Conservation (phyloP, 2,888 invertebrate species). For the Amphiduros pacificus region DNA sequence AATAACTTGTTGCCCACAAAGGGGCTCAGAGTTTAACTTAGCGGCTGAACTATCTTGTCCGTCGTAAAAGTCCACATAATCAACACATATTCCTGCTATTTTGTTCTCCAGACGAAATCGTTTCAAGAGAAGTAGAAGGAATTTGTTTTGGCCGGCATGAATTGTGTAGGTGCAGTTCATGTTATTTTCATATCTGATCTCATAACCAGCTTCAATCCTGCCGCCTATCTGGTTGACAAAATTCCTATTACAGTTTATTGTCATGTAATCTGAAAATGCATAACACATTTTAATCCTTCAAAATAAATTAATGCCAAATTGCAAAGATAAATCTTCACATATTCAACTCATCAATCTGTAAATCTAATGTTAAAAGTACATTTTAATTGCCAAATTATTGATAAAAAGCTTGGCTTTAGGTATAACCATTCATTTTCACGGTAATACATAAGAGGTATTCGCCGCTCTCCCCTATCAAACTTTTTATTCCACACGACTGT, state of each 20-base stretch:
- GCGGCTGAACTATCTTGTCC: neutral
- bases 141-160: neutral
- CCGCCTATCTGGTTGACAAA: neutral
- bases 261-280: conserved; percentile 10
- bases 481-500: too few species aligned
- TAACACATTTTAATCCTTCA: too few species aligned
- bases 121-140: neutral
- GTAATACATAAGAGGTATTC: too few species aligned
- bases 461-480: too few species aligned
- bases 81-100: conserved; percentile 1
- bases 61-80: conserved; percentile 8
- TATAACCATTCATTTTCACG: too few species aligned
- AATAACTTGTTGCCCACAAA: conserved; percentile 1
- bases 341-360: too few species aligned
- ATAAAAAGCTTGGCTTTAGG: too few species aligned
- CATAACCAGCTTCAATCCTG: neutral
- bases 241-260: neutral
- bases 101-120: neutral
- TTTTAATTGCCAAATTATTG: too few species aligned
- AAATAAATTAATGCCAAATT: too few species aligned
- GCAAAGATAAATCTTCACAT: too few species aligned
- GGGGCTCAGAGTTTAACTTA: neutral
- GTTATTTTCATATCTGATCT: conserved; percentile 5
- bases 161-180: conserved; percentile 7
- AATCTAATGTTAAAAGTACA: too few species aligned